Evolutionary conservation across 2,888 invertebrate genomes (phyloP).

Genomic region (Mellilla xanthometata): DNA sequence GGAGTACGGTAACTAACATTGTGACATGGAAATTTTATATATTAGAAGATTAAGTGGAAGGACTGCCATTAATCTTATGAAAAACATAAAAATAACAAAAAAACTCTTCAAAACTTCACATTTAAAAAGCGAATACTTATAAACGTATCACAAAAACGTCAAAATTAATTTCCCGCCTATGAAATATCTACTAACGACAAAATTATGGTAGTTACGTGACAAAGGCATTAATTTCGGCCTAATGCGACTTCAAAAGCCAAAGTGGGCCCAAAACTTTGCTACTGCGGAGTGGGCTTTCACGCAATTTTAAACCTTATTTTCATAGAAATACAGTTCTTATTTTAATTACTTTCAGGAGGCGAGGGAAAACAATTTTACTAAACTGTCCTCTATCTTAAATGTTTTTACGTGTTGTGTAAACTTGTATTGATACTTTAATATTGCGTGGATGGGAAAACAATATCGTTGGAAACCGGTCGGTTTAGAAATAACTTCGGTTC

Average conservation of each 20-base stretch:
- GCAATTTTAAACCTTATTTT: conserved; percentile 23
- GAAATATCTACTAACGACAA: conserved; percentile 26
- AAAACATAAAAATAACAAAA: no score
- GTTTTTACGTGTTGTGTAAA: conserved; percentile 17
- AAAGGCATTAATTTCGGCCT: conserved; percentile 32
- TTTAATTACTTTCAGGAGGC: conserved; percentile 8
- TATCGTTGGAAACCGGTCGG: no score
- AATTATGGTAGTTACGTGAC: conserved; percentile 32
- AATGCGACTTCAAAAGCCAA: conserved; percentile 37
- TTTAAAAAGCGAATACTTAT: conserved; percentile 4
- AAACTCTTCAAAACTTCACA: neutral
- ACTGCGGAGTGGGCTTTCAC: conserved; percentile 5
- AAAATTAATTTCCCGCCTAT: conserved; percentile 20
- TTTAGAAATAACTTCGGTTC: no score
- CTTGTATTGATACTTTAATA: conserved; percentile 4
- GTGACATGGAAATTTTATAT: no score
- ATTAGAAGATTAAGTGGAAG: no score
- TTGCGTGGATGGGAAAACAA: neutral
- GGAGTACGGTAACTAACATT: no score
- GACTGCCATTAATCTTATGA: no score
- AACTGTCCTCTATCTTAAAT: conserved; percentile 16
- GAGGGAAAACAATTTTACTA: conserved; percentile 15
- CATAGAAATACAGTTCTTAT: conserved; percentile 21
- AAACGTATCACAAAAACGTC: conserved; percentile 13
- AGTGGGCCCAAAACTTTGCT: conserved; percentile 34